These are phyloP conservation scores for Psylliodes chrysocephalus DNA, from an alignment of 2,888 invertebrate species.

Conservation along the genomic window DNA sequence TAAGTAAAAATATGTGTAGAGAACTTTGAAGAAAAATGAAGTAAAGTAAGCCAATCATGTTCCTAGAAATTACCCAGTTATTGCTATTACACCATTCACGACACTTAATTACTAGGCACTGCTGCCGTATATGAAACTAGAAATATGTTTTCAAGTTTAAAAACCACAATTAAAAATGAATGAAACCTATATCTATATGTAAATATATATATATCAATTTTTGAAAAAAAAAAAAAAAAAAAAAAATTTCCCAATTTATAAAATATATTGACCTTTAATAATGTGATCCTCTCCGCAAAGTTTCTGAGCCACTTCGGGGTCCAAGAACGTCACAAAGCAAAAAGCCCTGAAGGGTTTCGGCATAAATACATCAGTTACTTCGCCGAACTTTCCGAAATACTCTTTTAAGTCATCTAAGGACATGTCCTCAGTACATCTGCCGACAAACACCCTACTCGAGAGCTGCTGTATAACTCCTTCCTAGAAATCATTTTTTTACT, in stretches of 20 bases:
- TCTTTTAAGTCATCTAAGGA: conserved; percentile 88
- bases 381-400: conserved; percentile 91
- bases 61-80: too few species aligned
- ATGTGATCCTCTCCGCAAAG: conserved; percentile 95
- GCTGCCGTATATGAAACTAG: too few species aligned
- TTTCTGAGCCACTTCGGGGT: conserved; percentile 89
- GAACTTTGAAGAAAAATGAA: too few species aligned
- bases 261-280: conserved; percentile 80
- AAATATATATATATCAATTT: too few species aligned
- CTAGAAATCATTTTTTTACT: conserved; percentile 50
- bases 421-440: conserved; percentile 93
- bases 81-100: too few species aligned
- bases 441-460: conserved; percentile 94
- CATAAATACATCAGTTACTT: conserved; percentile 95
- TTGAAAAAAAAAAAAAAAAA: too few species aligned
- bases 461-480: conserved; percentile 86
- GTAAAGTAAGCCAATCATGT: too few species aligned
- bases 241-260: background rate
- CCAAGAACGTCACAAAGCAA: conserved; percentile 93
- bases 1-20: too few species aligned
- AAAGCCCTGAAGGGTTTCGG: conserved; percentile 93
- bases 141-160: too few species aligned
- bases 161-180: too few species aligned
- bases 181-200: too few species aligned
- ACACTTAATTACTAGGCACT: too few species aligned